Conservation (phyloP, 2,888 invertebrate species). For the Lypha dubia region DNA sequence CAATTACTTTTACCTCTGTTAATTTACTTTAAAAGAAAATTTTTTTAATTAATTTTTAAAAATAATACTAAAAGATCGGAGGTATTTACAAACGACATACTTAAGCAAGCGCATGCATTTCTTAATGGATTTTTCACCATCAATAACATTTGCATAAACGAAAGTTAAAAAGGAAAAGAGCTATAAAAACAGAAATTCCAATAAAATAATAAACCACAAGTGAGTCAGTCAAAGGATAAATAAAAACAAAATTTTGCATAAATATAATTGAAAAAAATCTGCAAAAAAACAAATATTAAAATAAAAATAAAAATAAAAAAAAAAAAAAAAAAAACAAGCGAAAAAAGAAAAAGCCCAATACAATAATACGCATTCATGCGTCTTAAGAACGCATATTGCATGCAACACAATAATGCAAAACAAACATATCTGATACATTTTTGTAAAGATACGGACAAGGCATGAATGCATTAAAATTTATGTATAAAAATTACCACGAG, state of each 20-base stretch:
- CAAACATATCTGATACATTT: slow-evolving; percentile 29
- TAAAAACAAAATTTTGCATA: not conserved
- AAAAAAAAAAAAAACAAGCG: slow-evolving; percentile 36
- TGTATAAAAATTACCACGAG: not conserved
- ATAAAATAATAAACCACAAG: slow-evolving; percentile 20
- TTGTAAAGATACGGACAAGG: slow-evolving; percentile 17
- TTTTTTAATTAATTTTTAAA: too few relatives aligned
- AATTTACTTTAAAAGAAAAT: too few relatives aligned
- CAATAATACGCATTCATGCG: slow-evolving; percentile 67
- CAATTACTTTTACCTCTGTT: too few relatives aligned
- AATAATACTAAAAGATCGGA: too few relatives aligned
- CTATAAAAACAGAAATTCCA: not conserved
- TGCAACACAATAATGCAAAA: slow-evolving; percentile 49
- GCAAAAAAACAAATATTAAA: slow-evolving; percentile 16
- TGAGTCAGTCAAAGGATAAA: not conserved
- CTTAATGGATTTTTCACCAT: too few relatives aligned
- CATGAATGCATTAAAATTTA: slow-evolving; percentile 9
- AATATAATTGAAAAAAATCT: slow-evolving; percentile 27
- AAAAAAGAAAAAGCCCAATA: slow-evolving; percentile 15
- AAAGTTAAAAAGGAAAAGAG: not conserved
- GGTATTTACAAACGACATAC: too few relatives aligned
- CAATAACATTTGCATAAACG: not conserved
- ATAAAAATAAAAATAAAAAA: slow-evolving; percentile 36
- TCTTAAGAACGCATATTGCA: slow-evolving; percentile 65
- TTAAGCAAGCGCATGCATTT: too few relatives aligned